Base-by-base conservation (phyloP, 2,113 vertebrate species). In the Pseudopodoces humilis region DNA sequence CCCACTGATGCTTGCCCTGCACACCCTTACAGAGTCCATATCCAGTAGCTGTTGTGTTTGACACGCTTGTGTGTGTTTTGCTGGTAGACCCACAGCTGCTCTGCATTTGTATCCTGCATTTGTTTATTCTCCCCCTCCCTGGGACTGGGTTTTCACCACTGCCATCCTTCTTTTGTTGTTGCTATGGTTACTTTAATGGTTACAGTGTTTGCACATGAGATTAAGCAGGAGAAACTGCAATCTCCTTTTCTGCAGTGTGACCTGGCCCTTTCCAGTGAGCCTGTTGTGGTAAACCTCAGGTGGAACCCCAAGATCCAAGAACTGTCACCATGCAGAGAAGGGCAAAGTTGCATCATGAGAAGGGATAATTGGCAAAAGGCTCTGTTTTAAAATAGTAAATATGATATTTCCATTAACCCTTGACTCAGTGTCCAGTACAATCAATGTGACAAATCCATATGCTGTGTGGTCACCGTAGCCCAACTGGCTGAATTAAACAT, bases 121-220 rank as follows among this genome's bases (percentile, higher is more conserved):
- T 93, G 81, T 81, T 94, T 80, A 15, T 78, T 85, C 63, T 84
- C 59, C 41, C 62, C 22, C 39, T 95, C 35, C 23, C 49, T 43
- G 56, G 75, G 85, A 76, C 20, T 75, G 55, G 87, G 55, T 39
- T 94, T 91, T 88, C 35, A 28, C 2, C 33, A 71, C 68, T 58
- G 79, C 86, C 87, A 88, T 86, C 80, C 67, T 91, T 77, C 71
- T 93, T 58, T 68, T 97, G 81, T 58, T 47, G 91, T 98, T 98
- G 89, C 97, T 74, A 87, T 97, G 96, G 98, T 96, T 97, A 97
- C 96, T 14, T 72, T 80, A 80, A 39, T 47, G 16, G 87, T 87
- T 75, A 88, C 69, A 62, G 79, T 84, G 91, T 93, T 94, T 85
- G 87, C 90, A 93, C 94, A 86, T 89, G 94, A 71, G 88, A 97